phyloP scores from a whole-genome alignment of 1,140 invertebrate species.

The Trichoplusia ni region DNA sequence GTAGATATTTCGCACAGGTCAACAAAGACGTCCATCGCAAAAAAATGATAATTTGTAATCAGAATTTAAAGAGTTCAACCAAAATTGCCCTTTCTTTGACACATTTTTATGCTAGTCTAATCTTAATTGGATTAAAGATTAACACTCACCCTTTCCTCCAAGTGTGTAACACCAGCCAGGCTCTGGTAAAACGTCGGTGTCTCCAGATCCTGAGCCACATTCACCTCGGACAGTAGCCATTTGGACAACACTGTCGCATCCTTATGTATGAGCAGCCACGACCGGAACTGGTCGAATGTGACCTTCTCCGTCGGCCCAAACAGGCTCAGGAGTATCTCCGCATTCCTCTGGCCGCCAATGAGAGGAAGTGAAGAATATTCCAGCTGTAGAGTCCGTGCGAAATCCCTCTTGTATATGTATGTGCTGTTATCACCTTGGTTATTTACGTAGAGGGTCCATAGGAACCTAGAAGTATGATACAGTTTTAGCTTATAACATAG shows the following conservation, averaged over 20 bases:
- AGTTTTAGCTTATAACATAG: no score
- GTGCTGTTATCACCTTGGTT: slow-evolving; percentile 90
- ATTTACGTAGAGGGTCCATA: slow-evolving; percentile 93
- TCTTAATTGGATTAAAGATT: background rate
- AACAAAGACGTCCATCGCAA: no score
- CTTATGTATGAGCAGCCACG: slow-evolving; percentile 87
- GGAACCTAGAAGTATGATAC: slow-evolving; percentile 82
- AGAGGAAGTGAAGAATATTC: slow-evolving; percentile 75
- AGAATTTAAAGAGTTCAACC: no score
- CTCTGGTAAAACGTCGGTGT: slow-evolving; percentile 96
- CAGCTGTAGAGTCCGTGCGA: slow-evolving; percentile 85
- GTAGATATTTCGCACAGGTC: no score
- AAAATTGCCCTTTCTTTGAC: background rate
- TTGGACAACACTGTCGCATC: slow-evolving; percentile 90
- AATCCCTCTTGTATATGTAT: slow-evolving; percentile 89
- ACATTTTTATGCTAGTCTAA: background rate
- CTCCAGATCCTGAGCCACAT: slow-evolving; percentile 90
- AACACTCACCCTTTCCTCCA: slow-evolving; percentile 86
- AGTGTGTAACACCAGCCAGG: slow-evolving; percentile 93
- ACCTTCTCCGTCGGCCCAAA: slow-evolving; percentile 83
- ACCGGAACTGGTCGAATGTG: slow-evolving; percentile 87
- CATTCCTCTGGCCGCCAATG: slow-evolving; percentile 56
- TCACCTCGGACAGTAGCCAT: slow-evolving; percentile 90
- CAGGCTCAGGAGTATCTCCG: slow-evolving; percentile 77
- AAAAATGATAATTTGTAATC: no score